Percentiles rank a stretch among this genome's conserved stretches.
Evolutionary conservation across 2,797 vertebrate genomes (phyloP).

Genomic region (Argyrosomus regius): DNA sequence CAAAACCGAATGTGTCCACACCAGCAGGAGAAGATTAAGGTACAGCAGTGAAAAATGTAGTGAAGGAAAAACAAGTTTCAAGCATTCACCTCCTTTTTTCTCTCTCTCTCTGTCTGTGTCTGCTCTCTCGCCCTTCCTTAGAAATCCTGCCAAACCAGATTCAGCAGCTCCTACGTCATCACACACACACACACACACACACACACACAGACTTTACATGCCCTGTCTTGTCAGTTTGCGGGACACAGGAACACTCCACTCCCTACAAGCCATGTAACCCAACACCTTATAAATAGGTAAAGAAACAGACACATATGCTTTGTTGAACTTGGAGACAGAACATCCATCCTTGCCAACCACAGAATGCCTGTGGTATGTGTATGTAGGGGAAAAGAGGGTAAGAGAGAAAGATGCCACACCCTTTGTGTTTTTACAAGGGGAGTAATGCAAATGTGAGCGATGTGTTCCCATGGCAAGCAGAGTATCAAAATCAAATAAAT

Average conservation of each 20-base stretch:
- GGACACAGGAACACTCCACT: constrained; percentile 25
- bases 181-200: constrained; percentile 22
- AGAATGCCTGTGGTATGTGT: not conserved
- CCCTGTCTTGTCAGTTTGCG: constrained; percentile 42
- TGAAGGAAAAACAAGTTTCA: constrained; percentile 14
- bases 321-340: not conserved
- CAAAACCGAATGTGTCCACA: not conserved
- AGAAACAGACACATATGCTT: constrained; percentile 24
- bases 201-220: constrained; percentile 30
- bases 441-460: constrained; percentile 12
- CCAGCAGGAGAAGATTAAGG: constrained; percentile 7
- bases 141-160: constrained; percentile 80
- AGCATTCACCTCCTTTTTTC: constrained; percentile 24
- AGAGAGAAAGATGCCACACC: constrained; percentile 51
- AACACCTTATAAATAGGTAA: constrained; percentile 59
- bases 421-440: not conserved
- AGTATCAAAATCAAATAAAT: not conserved
- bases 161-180: constrained; percentile 65
- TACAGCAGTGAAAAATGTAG: not conserved
- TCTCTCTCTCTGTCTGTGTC: constrained; percentile 26
- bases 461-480: not conserved
- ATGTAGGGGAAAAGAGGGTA: constrained; percentile 5
- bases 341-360: constrained; percentile 13
- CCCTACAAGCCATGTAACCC: constrained; percentile 38
- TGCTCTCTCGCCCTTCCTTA: constrained; percentile 54